Percentiles rank a stretch among this genome's conserved stretches.
These are phyloP conservation scores for Pyrgus malvae DNA, from an alignment of 2,888 invertebrate species.

Conservation along the genomic window DNA sequence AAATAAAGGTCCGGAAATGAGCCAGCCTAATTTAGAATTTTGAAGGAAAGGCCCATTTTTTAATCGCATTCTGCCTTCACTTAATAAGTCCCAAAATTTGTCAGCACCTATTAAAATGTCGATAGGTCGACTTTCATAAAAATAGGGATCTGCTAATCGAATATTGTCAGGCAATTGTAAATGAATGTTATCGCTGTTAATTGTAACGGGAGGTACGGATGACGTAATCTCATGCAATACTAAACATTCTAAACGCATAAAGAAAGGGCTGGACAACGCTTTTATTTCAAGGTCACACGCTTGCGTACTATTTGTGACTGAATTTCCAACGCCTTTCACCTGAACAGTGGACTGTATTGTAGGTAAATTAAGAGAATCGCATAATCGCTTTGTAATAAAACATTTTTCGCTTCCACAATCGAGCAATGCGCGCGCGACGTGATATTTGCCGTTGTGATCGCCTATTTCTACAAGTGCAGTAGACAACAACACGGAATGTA, in stretches of 20 bases:
- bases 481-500: neutral
- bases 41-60: constrained; percentile 33
- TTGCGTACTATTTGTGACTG: constrained; percentile 30
- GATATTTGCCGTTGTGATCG: constrained; percentile 14
- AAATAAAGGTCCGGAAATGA: constrained; percentile 31
- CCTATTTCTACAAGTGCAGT: constrained; percentile 16
- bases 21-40: constrained; percentile 35
- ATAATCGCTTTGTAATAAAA: constrained; percentile 34
- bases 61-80: constrained; percentile 29
- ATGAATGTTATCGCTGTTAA: neutral
- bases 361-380: constrained; percentile 28
- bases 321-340: constrained; percentile 32
- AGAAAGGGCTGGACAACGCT: constrained; percentile 15
- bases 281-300: constrained; percentile 31
- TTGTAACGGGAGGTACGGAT: neutral
- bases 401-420: constrained; percentile 37
- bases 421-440: constrained; percentile 28
- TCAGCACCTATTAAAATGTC: constrained; percentile 35
- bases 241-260: constrained; percentile 25
- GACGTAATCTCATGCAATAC: constrained; percentile 21
- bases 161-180: constrained; percentile 25
- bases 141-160: constrained; percentile 28
- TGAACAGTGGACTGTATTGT: constrained; percentile 37
- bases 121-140: constrained; percentile 16
- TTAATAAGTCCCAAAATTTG: constrained; percentile 33